Base-by-base conservation (phyloP, 2,797 vertebrate species). In the Gobionotothen gibberifrons region DNA sequence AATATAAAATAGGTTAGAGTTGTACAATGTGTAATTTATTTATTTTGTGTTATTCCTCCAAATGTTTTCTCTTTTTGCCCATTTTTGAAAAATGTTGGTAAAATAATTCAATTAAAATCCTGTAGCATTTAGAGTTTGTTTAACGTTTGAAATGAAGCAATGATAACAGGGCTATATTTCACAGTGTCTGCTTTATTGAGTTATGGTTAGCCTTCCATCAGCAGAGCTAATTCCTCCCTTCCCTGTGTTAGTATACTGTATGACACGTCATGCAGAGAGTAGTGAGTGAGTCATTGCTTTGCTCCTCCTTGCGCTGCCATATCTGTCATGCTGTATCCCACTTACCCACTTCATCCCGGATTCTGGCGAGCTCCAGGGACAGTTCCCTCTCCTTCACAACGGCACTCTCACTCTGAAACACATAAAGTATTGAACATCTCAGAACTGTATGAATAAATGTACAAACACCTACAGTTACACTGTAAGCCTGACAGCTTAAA, bases 261-360 rank as follows among this genome's bases (percentile, higher is more conserved):
- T 77, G 62, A 65, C 58, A 58, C 49, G 42, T 56, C 46, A 3
- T 16, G 14, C 47, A n/a, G 47, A 22, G 11, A 51, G 72, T 36
- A 59, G 49, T 12, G 68, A 56, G 44, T 71, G 80, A 83, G 66
- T 78, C 69, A 43, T 57, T 55, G 63, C 55, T 32, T 54, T 40
- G n/a, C 47, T 59, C 48, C 55, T 63, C 76, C 73, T 75, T 2
- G 59, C 15, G 61, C 68, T 62, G 55, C 54, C 53, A 6, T 64
- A 55, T 62, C 26, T 69, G 57, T 77, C 55, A 59, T 2, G 8
- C 48, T 7, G 21, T 21, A 58, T 64, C 58, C 61, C 87, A 96
- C 98, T 97, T 94, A 99, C 98, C 98, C 91, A 97, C 96, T 98
- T 99, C 98, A 96, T 98, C 96, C 95, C 95, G 97, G 96, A 98